Evolutionary conservation across 2,113 vertebrate species (phyloP), one percentile per base, ranked within the genome.

Genomic region (Beaufortia kweichowensis): DNA sequence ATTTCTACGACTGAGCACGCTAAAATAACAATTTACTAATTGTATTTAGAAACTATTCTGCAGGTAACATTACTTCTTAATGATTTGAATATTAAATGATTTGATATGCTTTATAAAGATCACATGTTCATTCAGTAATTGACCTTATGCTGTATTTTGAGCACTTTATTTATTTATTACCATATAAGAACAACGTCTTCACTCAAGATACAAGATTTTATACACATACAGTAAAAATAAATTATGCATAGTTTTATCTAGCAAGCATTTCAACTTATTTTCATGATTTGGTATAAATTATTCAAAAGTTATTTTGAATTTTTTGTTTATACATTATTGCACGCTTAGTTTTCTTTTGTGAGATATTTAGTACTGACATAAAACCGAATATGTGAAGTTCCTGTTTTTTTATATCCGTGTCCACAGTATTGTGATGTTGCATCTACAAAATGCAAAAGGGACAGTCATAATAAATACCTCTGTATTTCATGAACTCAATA

Each of bases 121-220:
- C 65, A 84, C 68, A 24, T 78, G 21, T 79, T 80, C 62, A 79
- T 84, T 80, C 65, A 81, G 60, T 78, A 79, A 84, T 83, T 79
- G 63, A 72, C 80, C 84, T 86, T 81, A 83, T 84, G 79, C 78
- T 86, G 82, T 88, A 84, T 83, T 87, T 84, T 83, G 85, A 89
- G 86, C 88, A 91, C 88, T 90, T 91, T 90, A 91, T 91, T 90
- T 91, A 92, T 91, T 91, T 91, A 91, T 91, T 91, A 86, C 73
- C 80, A 82, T 87, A 86, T 81, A 86, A 79, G 67, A 82, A 75
- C 31, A 61, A 41, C 83, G 85, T 57, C 70, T 73, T 73, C 35
- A 60, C 56, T 77, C 66, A 75, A 76, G 59, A 31, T 81, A 41
- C 61, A 77, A 48, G 15, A 29, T 46, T 73, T 73, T 74, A 59